Base-by-base conservation (phyloP, 2,888 invertebrate genomes). In the Choreutis nemorana region DNA sequence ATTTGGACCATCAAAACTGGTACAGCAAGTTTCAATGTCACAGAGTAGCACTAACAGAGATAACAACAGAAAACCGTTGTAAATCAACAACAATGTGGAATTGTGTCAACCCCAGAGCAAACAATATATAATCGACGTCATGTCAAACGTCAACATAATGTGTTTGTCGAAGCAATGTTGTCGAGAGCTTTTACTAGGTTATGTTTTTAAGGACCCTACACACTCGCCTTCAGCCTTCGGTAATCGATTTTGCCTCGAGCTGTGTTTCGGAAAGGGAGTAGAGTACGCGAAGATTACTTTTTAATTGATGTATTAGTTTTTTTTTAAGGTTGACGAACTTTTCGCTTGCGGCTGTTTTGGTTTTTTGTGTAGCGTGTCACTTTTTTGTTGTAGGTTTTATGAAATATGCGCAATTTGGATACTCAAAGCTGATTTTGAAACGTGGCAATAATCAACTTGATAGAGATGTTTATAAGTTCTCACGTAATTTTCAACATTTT, bases 231-330 rank as follows among this genome's bases (percentile, higher is more conserved):
- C 26, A 36, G 50, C 42, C 10, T 28, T 33, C 27, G 35, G 49
- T 60, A 62, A 67, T 66, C 61, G 61, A 37, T 62, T 55, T 55
- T 42, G 58, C 65, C 58, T 45, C 38, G 45, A 57, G 63, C 58
- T 40, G 35, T 40, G 44, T 48, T 42, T 42, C 35, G 36, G 35
- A 36, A 40, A 43, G 51, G 49, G 48, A 40, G 44, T 36, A 29
- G 33, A 32, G 34, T 29, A 16, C 39, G 41, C 44, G 37, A 41
- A 48, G 47, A 58, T 50, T 50, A 47, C 50, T 39, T 54, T 55
- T 57, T 65, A 60, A 63, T 66, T 57, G 54, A 58, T 46, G 36
- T 45, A 43, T n/a, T n/a, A 49, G 49, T 45, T 51, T n/a, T n/a
- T 44, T 40, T 39, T 41, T 39, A 41, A 39, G 53, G 49, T 53